phyloP scores from a whole-genome alignment of 2,888 invertebrate genomes.

The Nesidiocoris tenuis region DNA sequence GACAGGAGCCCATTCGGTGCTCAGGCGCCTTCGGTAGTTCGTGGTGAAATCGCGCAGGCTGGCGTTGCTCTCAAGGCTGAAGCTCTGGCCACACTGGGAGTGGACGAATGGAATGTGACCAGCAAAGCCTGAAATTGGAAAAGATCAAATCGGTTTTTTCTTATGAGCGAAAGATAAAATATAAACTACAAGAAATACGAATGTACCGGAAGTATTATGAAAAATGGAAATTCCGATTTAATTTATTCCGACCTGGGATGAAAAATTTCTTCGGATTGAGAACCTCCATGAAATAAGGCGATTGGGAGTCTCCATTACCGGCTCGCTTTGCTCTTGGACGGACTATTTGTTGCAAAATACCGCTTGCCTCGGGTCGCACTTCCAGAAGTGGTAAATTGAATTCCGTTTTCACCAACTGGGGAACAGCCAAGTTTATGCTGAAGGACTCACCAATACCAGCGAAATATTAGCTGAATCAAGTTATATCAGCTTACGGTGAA shows the following conservation, averaged over 20 bases:
- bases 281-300: slow-evolving; percentile 69
- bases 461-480: too few relatives aligned
- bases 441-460: too few relatives aligned
- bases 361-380: slow-evolving; percentile 69
- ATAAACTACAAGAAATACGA: too few relatives aligned
- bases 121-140: slow-evolving; percentile 63
- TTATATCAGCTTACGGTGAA: too few relatives aligned
- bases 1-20: slow-evolving; percentile 74
- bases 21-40: slow-evolving; percentile 69
- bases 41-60: slow-evolving; percentile 73
- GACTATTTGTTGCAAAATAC: slow-evolving; percentile 62
- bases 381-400: slow-evolving; percentile 68
- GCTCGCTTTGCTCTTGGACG: slow-evolving; percentile 63
- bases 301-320: slow-evolving; percentile 61
- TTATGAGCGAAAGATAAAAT: too few relatives aligned
- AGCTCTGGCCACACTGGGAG: slow-evolving; percentile 64
- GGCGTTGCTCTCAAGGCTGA: slow-evolving; percentile 67
- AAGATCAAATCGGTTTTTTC: too few relatives aligned
- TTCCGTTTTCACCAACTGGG: slow-evolving; percentile 68
- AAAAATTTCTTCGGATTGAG: slow-evolving; percentile 64
- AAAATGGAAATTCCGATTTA: too few relatives aligned
- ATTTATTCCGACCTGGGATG: slow-evolving; percentile 61
- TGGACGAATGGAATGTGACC: slow-evolving; percentile 69
- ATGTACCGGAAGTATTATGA: too few relatives aligned
- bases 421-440: too few relatives aligned